Conservation (phyloP, 1,140 invertebrate genomes). For the Kradibia gibbosae region DNA sequence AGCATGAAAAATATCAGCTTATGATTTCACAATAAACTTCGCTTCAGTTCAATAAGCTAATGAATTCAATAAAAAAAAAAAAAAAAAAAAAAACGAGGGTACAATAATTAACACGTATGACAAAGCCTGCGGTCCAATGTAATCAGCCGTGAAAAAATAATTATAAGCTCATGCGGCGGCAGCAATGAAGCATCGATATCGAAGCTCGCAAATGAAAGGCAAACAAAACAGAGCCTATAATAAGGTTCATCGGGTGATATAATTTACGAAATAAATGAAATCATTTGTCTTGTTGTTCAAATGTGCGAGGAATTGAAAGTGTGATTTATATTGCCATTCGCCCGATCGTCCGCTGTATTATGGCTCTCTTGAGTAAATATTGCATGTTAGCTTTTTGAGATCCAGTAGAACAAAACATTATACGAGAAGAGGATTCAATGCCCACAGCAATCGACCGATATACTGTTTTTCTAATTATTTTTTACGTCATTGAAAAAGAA, state of each 20-base stretch:
- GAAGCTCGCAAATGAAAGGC: conserved; percentile 47
- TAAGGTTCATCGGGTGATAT: conserved; percentile 53
- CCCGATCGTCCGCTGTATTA: conserved; percentile 9
- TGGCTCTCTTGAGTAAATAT: conserved; percentile 33
- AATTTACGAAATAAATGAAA: conserved; percentile 70
- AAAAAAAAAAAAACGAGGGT: conserved; percentile 17
- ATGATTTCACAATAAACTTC: background rate
- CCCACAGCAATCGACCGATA: background rate
- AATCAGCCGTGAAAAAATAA: conserved; percentile 41
- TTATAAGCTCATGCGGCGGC: conserved; percentile 12
- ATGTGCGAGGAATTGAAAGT: conserved; percentile 59
- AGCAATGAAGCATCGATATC: conserved; percentile 31
- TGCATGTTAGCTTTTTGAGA: background rate
- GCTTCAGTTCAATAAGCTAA: conserved; percentile 3
- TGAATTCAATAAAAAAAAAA: conserved; percentile 21
- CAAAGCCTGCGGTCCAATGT: background rate
- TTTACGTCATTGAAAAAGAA: background rate
- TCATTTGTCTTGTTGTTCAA: conserved; percentile 63
- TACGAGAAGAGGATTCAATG: background rate
- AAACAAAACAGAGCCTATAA: conserved; percentile 47
- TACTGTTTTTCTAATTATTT: conserved; percentile 15
- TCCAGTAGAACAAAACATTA: conserved; percentile 1
- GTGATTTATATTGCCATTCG: conserved; percentile 62
- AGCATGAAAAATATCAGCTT: conserved; percentile 1
- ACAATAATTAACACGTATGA: conserved; percentile 41